These are phyloP conservation scores for Drosophila erecta DNA, from an alignment of 1,140 invertebrate species.

Conservation along the genomic window DNA sequence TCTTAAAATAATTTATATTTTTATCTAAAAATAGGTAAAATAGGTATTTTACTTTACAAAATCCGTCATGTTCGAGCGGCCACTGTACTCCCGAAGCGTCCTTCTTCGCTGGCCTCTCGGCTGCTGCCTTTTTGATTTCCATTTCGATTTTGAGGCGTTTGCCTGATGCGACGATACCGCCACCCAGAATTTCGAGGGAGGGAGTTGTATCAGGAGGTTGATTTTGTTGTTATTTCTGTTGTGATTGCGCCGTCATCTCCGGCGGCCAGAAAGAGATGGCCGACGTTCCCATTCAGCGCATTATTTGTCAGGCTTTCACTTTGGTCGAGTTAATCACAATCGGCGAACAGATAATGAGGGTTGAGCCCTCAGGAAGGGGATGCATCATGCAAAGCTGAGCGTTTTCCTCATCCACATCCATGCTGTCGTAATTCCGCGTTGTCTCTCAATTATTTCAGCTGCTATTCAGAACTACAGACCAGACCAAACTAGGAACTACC, in stretches of 20 bases:
- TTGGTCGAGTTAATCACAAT: constrained; percentile 76
- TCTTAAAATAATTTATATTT: neutral
- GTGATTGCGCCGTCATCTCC: constrained; percentile 32
- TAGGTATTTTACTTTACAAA: too few species aligned
- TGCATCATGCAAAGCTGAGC: constrained; percentile 59
- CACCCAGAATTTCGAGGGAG: constrained; percentile 58
- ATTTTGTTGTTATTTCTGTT: constrained; percentile 52
- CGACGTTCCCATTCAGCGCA: constrained; percentile 29
- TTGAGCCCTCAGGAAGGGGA: constrained; percentile 35
- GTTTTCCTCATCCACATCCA: constrained; percentile 23
- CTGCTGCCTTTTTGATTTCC: constrained; percentile 83
- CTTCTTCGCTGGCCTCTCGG: constrained; percentile 42
- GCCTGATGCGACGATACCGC: constrained; percentile 82
- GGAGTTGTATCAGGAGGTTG: constrained; percentile 32
- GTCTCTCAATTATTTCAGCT: constrained; percentile 84
- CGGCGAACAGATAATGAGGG: constrained; percentile 72
- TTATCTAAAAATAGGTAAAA: too few species aligned
- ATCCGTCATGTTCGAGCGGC: neutral
- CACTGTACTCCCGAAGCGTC: constrained; percentile 21
- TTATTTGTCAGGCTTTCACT: constrained; percentile 73
- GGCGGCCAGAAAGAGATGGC: constrained; percentile 5
- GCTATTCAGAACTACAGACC: constrained; percentile 34
- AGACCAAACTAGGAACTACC: constrained; percentile 15
- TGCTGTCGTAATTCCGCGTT: constrained; percentile 69
- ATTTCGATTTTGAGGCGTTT: constrained; percentile 84